Evolutionary conservation across 2,113 vertebrate species (phyloP).

Genomic region (Rhea pennata): DNA sequence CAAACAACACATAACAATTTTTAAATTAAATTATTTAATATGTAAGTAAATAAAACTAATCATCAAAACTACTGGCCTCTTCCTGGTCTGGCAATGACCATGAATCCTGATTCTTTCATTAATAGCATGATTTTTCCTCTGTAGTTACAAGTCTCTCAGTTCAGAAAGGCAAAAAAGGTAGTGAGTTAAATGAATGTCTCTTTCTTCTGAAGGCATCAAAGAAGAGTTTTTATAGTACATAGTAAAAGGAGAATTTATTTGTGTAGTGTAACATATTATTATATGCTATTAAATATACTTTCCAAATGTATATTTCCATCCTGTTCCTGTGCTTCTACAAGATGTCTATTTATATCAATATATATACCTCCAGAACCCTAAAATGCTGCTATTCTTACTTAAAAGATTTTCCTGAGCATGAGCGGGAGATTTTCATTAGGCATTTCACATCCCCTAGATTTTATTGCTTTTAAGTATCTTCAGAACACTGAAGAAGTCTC

Average conservation of each 20-base stretch:
- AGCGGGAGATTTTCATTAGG: constrained; percentile 8
- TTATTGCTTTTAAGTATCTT: neutral
- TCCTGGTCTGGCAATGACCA: neutral
- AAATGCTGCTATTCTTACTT: constrained; percentile 41
- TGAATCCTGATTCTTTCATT: neutral
- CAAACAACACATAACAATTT: neutral
- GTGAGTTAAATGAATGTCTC: neutral
- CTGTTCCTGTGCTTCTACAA: neutral
- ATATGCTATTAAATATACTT: constrained; percentile 12
- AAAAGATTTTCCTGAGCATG: constrained; percentile 23
- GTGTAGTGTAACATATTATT: neutral
- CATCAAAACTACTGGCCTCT: neutral
- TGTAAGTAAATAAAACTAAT: neutral
- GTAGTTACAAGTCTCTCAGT: neutral
- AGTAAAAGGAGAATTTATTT: constrained; percentile 1
- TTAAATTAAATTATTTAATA: neutral
- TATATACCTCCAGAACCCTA: constrained; percentile 18
- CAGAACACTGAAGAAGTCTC: neutral
- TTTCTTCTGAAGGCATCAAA: constrained; percentile 31
- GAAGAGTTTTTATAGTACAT: neutral
- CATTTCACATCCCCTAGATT: neutral
- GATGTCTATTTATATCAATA: constrained; percentile 8
- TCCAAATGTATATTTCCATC: neutral
- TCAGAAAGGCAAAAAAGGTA: constrained; percentile 15
- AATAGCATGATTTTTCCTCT: neutral